Evolutionary conservation across 2,888 invertebrate genomes (phyloP).

Genomic region (Mesoligia furuncula): DNA sequence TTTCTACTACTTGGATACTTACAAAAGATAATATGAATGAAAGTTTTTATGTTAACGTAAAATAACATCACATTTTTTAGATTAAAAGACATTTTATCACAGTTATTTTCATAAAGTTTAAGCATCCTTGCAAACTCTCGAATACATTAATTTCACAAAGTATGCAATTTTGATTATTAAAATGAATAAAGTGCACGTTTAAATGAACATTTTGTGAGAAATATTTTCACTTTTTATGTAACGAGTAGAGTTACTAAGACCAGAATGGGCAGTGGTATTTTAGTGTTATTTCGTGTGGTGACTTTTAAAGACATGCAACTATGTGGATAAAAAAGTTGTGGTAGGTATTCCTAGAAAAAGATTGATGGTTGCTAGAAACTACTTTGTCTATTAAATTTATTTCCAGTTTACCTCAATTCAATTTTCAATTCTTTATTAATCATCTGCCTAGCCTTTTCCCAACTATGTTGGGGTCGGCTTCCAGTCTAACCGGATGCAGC

Average conservation of each 20-base stretch:
- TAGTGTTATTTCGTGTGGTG: not conserved
- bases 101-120: constrained; percentile 17
- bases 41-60: not conserved
- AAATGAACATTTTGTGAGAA: constrained; percentile 30
- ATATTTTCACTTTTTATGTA: constrained; percentile 28
- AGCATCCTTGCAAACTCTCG: constrained; percentile 11
- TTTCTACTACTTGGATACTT: too few relatives aligned
- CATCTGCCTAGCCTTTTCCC: too few relatives aligned
- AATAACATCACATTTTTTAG: not conserved
- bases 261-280: constrained; percentile 14
- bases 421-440: too few relatives aligned
- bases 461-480: too few relatives aligned
- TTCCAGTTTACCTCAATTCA: too few relatives aligned
- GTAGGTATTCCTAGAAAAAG: not conserved
- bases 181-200: constrained; percentile 40
- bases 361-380: not conserved
- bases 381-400: not conserved
- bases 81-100: constrained; percentile 3
- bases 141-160: constrained; percentile 38
- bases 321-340: not conserved
- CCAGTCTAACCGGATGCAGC: too few relatives aligned
- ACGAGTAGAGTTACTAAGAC: constrained; percentile 10
- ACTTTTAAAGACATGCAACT: constrained; percentile 23
- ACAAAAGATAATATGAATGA: not conserved
- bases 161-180: constrained; percentile 56